These are phyloP conservation scores for Actenoides hombroni DNA, from an alignment of 2,113 vertebrate species.

Conservation along the genomic window DNA sequence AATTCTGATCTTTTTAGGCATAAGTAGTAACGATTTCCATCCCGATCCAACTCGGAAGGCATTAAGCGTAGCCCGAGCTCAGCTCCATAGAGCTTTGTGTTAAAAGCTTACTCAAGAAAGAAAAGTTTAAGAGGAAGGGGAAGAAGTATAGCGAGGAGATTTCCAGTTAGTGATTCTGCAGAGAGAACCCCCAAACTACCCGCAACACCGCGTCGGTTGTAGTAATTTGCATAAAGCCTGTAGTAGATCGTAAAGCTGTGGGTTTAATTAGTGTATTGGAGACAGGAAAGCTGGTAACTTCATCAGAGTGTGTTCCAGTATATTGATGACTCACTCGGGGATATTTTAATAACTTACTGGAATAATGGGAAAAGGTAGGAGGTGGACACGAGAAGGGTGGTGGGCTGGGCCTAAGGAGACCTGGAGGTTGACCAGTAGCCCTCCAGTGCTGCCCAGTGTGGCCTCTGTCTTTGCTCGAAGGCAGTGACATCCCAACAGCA, in stretches of 20 bases:
- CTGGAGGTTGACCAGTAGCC: accelerated
- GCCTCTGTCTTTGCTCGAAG: background rate
- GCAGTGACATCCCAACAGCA: background rate
- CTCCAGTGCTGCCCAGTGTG: accelerated
- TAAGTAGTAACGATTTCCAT: background rate
- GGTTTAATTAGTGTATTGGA: background rate
- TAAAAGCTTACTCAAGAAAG: background rate
- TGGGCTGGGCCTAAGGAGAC: background rate
- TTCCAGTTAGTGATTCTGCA: background rate
- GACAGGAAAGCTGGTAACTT: background rate
- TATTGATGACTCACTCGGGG: too few species aligned
- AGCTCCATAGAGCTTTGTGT: background rate
- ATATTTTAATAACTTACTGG: background rate
- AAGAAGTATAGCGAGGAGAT: background rate
- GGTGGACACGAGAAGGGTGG: background rate
- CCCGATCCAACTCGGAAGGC: background rate
- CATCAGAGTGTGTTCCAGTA: too few species aligned
- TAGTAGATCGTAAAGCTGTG: too few species aligned
- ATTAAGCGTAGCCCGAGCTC: background rate
- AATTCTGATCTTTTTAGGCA: background rate
- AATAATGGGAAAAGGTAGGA: background rate
- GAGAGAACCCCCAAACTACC: background rate
- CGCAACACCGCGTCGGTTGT: too few species aligned
- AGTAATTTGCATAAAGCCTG: too few species aligned
- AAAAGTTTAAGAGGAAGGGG: background rate